Conservation (phyloP, 2,113 vertebrate genomes). For the Passer montanus region DNA sequence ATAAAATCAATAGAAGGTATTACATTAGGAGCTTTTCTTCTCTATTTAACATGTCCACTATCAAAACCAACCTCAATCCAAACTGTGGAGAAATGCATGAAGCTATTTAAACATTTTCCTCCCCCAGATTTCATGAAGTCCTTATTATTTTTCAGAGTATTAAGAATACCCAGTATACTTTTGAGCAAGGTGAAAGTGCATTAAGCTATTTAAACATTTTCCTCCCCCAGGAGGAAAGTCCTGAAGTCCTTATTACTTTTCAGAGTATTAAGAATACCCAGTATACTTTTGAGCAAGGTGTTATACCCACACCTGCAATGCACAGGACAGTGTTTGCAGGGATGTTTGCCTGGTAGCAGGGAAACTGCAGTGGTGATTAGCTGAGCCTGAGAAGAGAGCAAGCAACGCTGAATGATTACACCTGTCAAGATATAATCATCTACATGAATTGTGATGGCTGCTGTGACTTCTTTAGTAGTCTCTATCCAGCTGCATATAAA, state of each 20-base stretch:
- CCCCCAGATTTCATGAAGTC: background rate
- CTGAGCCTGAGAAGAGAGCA: background rate
- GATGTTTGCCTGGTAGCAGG: background rate
- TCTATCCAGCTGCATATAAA: background rate
- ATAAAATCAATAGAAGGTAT: background rate
- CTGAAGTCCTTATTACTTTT: background rate
- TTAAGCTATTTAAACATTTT: background rate
- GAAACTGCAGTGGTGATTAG: background rate
- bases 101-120: background rate
- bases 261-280: background rate
- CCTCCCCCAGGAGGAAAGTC: background rate
- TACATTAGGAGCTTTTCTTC: background rate
- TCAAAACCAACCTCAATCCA: background rate
- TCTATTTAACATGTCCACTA: background rate
- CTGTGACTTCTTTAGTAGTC: background rate
- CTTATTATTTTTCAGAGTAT: background rate
- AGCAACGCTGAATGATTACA: background rate
- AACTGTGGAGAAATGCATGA: background rate
- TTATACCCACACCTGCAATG: background rate
- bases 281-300: background rate
- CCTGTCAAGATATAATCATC: constrained; percentile 6
- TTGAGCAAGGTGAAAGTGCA: no score
- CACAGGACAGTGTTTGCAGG: background rate
- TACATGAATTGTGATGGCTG: background rate
- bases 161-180: accelerated